Base-by-base conservation (phyloP, 2,888 invertebrate species). In the Theretra japonica region DNA sequence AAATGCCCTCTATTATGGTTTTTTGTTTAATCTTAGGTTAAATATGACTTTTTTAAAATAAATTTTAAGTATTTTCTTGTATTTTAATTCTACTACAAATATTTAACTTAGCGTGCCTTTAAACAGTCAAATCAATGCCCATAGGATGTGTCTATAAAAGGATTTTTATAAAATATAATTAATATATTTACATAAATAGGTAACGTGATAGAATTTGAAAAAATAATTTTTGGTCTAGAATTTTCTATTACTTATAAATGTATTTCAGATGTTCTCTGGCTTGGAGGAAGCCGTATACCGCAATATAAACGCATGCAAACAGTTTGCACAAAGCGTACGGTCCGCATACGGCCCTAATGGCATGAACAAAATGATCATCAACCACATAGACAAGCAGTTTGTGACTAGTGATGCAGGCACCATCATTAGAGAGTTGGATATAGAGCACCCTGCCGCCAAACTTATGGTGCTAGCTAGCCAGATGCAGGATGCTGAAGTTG, bases 331-430 rank as follows among this genome's bases (percentile, higher is more conserved):
- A 83, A 98, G 98, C 75, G 97, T 99, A 30, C 96, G 97, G 77
- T 98, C 99, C 28, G 98, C 99, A 1, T 99, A 98, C 90, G 99
- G 99, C 0, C 99, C 99, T 11, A 99, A 99, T 94, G 99, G 99
- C 80, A 97, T 97, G 98, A 99, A 99, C 92, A 99, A 99, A 95
- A 99, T 99, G 98, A 97, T 99, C 28, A 99, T 99, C 74, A 99
- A 99, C 93, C 99, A 99, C 88, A 96, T 99, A 79, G 99, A 99
- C 86, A 99, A 99, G 87, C 96, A 99, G 81, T 99, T 99, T 94
- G 98, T 99, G 4, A 99, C 99, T 0, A 99, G 98, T 89, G 99
- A 99, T 95, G 99, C 99, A 28, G 99, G 99, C 0, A 99, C 99
- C 0, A 99, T 99, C 75, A 97, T 99, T 81, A 96, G 97, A 76